Evolutionary conservation across 2,888 invertebrate genomes (phyloP), one percentile per base, ranked within the genome.

Genomic region (Pollenia griseotomentosa): DNA sequence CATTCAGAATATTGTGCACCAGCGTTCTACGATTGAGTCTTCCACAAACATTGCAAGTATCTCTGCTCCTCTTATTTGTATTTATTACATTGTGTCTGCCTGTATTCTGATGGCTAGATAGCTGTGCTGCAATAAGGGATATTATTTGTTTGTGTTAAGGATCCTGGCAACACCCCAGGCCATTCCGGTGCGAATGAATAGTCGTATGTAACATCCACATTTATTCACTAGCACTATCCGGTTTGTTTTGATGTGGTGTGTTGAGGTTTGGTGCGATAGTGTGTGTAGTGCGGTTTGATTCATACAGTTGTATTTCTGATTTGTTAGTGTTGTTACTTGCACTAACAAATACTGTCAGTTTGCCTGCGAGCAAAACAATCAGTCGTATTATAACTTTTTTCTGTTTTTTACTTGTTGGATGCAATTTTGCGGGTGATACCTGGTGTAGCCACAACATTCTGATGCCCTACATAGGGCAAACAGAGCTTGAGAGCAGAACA

Each of bases 281-380:
- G 42, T 46, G 53, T 71, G 46, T 40, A 12, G 51, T 81, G 80
- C 33, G 74, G 82, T 82, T 66, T 82, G 59, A 74, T 68, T 81
- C 48, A 65, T 51, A 48, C 40, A 19, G 42, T 59, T 59, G 61
- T 71, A 33, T 68, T 66, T 78, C 59, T 51, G 65, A 4, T 48
- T 19, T 51, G n/a, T 59, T 23, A 23, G n/a, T 51, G n/a, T 59
- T 74, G 57, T 66, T 66, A 44, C 57, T 66, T 59, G 23, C 65
- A 73, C 33, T 53, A 63, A 63, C 51, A 75, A 75, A 51, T 33
- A 46, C 9, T 12, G 19, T 53, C 51, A 61, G 16, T 19, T n/a
- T 73, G 65, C 65, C 55, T 81, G 48, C 19, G 57, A 82, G 74
- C 66, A 74, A 48, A 4, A 42, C 40, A 70, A 42, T 40, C 70